A percentile compares a stretch with the other conserved stretches of the same genome.
Conservation (phyloP, 1,140 invertebrate genomes). For the Augochlora pura region DNA sequence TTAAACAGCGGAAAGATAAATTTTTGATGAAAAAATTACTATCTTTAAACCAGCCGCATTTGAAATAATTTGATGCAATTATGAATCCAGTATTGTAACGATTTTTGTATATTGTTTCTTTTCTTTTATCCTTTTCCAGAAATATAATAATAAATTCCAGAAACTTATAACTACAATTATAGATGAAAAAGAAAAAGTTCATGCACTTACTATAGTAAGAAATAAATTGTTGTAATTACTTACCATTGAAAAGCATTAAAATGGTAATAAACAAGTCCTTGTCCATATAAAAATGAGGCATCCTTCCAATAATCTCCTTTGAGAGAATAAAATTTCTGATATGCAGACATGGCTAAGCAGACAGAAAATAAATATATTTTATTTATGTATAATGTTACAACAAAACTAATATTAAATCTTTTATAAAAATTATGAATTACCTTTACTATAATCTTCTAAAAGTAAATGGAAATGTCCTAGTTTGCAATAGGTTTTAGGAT, state of each 20-base stretch:
- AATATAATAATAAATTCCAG: no score
- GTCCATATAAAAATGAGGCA: constrained; percentile 93
- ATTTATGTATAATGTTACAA: not conserved
- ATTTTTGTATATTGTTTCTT: no score
- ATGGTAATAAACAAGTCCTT: constrained; percentile 97
- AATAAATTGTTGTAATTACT: constrained; percentile 79
- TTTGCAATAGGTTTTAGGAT: constrained; percentile 95
- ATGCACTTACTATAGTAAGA: not conserved
- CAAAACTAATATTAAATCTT: not conserved
- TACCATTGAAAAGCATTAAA: constrained; percentile 97
- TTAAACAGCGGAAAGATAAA: no score
- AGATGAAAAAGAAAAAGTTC: not conserved
- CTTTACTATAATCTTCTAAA: constrained; percentile 94
- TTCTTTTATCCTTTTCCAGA: no score
- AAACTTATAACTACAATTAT: no score
- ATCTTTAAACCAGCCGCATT: no score
- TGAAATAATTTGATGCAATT: no score
- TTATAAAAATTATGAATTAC: constrained; percentile 77
- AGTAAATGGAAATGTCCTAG: constrained; percentile 96
- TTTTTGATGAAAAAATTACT: no score
- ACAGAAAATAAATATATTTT: constrained; percentile 12
- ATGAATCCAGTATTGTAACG: no score
- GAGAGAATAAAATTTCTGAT: constrained; percentile 93
- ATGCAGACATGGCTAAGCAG: constrained; percentile 93
- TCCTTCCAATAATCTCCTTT: constrained; percentile 94